Base-by-base conservation (phyloP, 30 jellyfish, hydroid and myxozoan genomes). In the Aurelia coerulea region DNA sequence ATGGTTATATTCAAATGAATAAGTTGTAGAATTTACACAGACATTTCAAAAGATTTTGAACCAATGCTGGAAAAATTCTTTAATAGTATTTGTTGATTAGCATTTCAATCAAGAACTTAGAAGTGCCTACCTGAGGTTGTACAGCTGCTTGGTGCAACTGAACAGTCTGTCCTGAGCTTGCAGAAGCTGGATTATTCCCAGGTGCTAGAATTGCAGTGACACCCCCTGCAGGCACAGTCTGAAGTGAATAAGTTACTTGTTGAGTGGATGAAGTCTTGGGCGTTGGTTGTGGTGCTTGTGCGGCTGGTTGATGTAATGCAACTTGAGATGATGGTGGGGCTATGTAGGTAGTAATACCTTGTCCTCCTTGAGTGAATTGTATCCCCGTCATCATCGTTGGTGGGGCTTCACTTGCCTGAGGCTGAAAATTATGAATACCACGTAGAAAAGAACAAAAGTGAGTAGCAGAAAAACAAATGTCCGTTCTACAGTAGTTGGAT, bases 161-260 rank as follows among this genome's bases (percentile, higher is more conserved):
- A 34, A 88, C 87, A 2, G 97, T 70, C n/a, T 62, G 97, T 10
- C 88, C 32, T 2, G 78, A 18, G 34, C 62, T 19, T 37, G 71
- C 89, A 4, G 92, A 58, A 10, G 88, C 14, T 17, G 23, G 68
- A 18, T 84, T 68, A 23, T 69, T 15, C 13, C 90, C 83, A 7
- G 97, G 96, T 49, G 97, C 85, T 32, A 91, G 67, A 53, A 91
- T 91, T 17, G 96, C 88, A 3, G 97, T 74, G 9, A 85, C 81
- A 49, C 86, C 65, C 1, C 97, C 97, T 31, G 89, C 80, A 10
- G 92, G 88, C 17, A 78, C 92, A 17, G 97, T 35, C 67, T 91
- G 97, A 15, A 91, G 89, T 7, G 97, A 79, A 46, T 70, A 86
- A 2, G 97, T 82, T 59, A 53, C 76, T n/a, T 60, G 78, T 34